Base-by-base conservation (phyloP, 2,888 invertebrate genomes). In the Andrena fulva region DNA sequence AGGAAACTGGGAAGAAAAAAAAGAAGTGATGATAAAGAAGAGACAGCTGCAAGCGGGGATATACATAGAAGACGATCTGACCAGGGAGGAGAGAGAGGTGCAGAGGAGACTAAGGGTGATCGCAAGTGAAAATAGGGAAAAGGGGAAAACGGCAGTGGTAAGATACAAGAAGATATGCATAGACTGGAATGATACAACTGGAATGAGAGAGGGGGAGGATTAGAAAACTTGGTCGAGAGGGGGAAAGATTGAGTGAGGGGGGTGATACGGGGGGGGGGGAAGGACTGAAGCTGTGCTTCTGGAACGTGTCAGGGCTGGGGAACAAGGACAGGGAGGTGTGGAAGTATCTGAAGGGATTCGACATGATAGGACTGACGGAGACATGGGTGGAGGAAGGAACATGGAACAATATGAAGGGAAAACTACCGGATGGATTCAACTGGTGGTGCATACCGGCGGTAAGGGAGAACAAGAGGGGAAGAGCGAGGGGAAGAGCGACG, bases 11-110 rank as follows among this genome's bases (percentile, higher is more conserved):
- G 52, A 54, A n/a, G 52, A 54, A 48, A 69, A 69, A 56, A 27
- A 31, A 12, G 54, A 69, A 42, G 27, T 69, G 16, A 69, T 69
- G 68, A 69, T 3, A 31, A 33, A 35, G 29, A 69, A 56, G 33
- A 56, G 31, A 16, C 29, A 54, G 16, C 52, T 56, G 31, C 16
- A 24, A 27, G 60, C 48, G 27, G 48, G 48, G 35, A 31, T 56
- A 27, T 67, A 52, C 27, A 67, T 52, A 42, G 52, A 67, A 8
- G 20, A 68, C 31, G 54, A 68, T 12, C 29, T 59, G 35, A 69
- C 69, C 24, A 33, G 35, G 42, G 35, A 59, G 16, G 69, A 69
- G 33, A 56, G 59, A 33, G 54, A 31, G 20, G 29, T 69, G 20
- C 59, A 69, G 33, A 35, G 59, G 27, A 29, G 24, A 12, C 12